Percentiles rank a stretch among this genome's conserved stretches.
phyloP scores from a whole-genome alignment of 2,888 invertebrate genomes.

The Orchesella flavescens region DNA sequence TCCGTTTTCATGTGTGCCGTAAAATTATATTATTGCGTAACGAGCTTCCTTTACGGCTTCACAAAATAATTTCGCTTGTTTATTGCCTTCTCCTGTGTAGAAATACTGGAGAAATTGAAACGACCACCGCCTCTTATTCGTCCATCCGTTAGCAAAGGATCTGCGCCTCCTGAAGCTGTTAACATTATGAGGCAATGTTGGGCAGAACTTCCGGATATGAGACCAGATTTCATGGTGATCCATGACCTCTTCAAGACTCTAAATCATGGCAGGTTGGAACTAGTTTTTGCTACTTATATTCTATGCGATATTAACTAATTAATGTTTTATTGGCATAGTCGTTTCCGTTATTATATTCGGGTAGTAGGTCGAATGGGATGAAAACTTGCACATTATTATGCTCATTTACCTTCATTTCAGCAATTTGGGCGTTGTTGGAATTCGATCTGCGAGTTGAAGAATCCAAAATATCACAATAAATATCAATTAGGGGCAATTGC shows the following conservation, averaged over 20 bases:
- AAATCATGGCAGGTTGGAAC: conserved; percentile 87
- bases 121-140: conserved; percentile 92
- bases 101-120: conserved; percentile 89
- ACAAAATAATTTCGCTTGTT: conserved; percentile 6
- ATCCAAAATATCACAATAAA: no score
- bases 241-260: conserved; percentile 91
- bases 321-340: neutral
- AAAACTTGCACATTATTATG: no score
- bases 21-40: conserved; percentile 4
- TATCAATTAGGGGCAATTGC: no score
- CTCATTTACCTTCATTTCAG: no score
- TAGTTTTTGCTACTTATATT: neutral
- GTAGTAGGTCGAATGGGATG: no score
- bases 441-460: no score
- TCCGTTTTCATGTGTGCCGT: conserved; percentile 2
- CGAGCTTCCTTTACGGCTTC: neutral
- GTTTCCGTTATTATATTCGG: neutral
- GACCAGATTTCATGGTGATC: conserved; percentile 87
- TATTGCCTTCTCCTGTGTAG: conserved; percentile 76
- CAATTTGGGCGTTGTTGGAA: no score
- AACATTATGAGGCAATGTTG: conserved; percentile 93
- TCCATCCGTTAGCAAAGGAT: conserved; percentile 94
- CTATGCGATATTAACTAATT: neutral
- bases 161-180: conserved; percentile 94
- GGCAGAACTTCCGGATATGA: conserved; percentile 91